Percentiles rank a stretch among this genome's conserved stretches.
Conservation (phyloP, 2,797 vertebrate genomes). For the Balearica regulorum region DNA sequence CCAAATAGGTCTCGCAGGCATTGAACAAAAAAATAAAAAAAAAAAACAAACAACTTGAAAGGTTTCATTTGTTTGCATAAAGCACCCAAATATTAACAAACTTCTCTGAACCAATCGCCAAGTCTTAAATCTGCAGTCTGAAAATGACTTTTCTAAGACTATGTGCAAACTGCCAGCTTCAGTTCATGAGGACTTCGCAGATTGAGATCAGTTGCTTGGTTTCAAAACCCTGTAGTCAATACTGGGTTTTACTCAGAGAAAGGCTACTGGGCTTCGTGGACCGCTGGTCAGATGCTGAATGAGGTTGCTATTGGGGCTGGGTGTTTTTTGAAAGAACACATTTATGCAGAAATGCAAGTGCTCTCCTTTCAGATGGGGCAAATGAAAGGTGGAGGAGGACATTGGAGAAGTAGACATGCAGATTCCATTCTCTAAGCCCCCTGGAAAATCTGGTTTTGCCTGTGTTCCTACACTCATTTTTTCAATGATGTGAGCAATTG, state of each 20-base stretch:
- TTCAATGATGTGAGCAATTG: not conserved
- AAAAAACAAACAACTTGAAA: not conserved
- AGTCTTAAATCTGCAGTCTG: not conserved
- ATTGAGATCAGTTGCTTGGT: not conserved
- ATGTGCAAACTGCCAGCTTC: not conserved
- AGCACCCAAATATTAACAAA: not conserved
- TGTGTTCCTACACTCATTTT: not conserved
- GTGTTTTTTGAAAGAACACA: not conserved
- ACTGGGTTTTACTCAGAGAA: not conserved
- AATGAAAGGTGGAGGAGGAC: not conserved
- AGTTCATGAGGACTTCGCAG: not conserved
- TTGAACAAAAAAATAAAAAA: not conserved
- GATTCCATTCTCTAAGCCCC: not conserved
- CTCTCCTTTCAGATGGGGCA: not conserved
- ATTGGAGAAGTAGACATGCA: not conserved
- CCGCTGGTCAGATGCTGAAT: not conserved
- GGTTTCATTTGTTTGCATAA: not conserved
- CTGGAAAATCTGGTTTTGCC: not conserved
- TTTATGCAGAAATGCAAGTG: not conserved
- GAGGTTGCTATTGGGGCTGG: not conserved
- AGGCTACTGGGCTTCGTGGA: not conserved
- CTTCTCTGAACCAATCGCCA: not conserved
- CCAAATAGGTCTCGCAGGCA: not conserved
- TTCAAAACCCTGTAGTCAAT: slow-evolving; percentile 15
- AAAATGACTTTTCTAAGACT: not conserved